Evolutionary conservation across 2,113 vertebrate species (phyloP).

Genomic region (Hyla sarda): DNA sequence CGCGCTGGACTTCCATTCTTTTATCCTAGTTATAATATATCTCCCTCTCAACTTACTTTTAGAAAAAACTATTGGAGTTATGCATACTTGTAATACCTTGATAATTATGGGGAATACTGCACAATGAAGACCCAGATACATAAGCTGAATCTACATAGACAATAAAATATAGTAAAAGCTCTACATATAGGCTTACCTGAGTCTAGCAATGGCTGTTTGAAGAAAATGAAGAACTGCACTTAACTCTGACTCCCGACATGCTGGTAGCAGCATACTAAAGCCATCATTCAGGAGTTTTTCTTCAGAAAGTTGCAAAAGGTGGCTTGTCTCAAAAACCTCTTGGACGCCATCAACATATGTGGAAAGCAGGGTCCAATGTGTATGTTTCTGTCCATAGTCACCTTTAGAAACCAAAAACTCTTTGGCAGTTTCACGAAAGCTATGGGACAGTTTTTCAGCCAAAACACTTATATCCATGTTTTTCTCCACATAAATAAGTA

Average conservation of each 20-base stretch:
- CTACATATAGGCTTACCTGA: slow-evolving; percentile 77
- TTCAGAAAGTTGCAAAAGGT: slow-evolving; percentile 83
- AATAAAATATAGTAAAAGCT: neutral
- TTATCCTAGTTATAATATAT: no score
- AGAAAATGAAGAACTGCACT: slow-evolving; percentile 83
- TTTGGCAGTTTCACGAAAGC: slow-evolving; percentile 86
- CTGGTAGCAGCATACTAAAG: slow-evolving; percentile 89
- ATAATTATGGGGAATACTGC: no score
- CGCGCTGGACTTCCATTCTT: no score
- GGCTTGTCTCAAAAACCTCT: slow-evolving; percentile 91
- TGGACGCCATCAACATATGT: slow-evolving; percentile 90
- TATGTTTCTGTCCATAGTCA: slow-evolving; percentile 78
- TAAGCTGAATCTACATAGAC: neutral
- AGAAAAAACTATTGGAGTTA: no score
- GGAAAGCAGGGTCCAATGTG: slow-evolving; percentile 87
- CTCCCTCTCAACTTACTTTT: no score
- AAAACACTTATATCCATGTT: slow-evolving; percentile 85
- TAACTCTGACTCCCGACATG: slow-evolving; percentile 87
- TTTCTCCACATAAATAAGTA: slow-evolving; percentile 87
- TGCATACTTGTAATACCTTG: no score
- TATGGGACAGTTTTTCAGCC: slow-evolving; percentile 80
- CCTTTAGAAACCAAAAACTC: slow-evolving; percentile 91
- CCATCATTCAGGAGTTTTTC: slow-evolving; percentile 93
- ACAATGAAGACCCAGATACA: neutral
- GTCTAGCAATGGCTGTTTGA: slow-evolving; percentile 83